Base-by-base conservation (phyloP, 2,113 vertebrate species). In the Hippocampus comes region DNA sequence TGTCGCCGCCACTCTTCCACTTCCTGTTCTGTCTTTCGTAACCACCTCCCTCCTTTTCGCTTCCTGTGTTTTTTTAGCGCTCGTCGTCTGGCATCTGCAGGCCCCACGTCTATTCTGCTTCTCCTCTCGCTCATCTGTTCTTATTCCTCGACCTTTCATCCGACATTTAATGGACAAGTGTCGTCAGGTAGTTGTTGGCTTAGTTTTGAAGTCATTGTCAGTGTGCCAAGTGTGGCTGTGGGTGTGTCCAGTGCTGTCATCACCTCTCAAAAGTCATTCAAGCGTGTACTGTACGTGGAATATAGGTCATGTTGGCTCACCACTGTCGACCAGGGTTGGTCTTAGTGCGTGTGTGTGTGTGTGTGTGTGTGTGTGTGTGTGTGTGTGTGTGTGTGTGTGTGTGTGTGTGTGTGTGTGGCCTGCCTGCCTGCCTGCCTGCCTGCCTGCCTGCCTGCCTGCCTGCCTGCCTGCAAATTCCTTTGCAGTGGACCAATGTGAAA, bases 401-500 rank as follows among this genome's bases (percentile, higher is more conserved):
- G 76, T 27, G 21, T n/a, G 46, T 25, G 25, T n/a, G n/a, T n/a
- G n/a, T n/a, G n/a, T n/a, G n/a, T n/a, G 68, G 30, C 41, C 30
- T 5, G 30, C 30, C 4, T 25, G 27, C 27, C 27, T 27, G 27
- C 27, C 27, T 27, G 2, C 27, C 27, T 38, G 34, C 34, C 34
- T 38, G 68, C 63, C n/a, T n/a, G 30, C 41, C 30, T 5, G 30
- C 30, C 4, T 25, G 27, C 27, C 27, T 27, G 27, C 27, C 27
- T 27, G 2, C 27, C 27, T 38, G 34, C 34, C 34, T 38, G 68
- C 63, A 74, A 21, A 86, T 89, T 87, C 86, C 74, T 86, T 76
- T 71, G 71, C 56, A 2, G 68, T 74, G 34, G 82, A 82, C 75
- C 82, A 71, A 88, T 82, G 72, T 65, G 51, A 81, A 55, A 64